Evolutionary conservation across 2,888 invertebrate genomes (phyloP).

Genomic region (Steromphala cineraria): DNA sequence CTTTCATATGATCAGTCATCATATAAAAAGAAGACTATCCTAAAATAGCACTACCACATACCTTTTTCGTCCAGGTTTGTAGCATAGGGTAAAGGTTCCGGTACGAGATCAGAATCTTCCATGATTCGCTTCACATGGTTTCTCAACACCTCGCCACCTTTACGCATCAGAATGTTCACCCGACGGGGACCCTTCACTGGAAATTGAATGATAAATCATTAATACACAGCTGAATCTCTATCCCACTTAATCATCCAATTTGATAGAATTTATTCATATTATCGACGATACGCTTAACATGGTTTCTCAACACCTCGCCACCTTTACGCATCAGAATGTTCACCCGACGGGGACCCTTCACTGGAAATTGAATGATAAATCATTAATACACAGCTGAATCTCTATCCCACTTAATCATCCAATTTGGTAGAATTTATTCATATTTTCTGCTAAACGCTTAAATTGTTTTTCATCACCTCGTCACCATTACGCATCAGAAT

Average conservation of each 20-base stretch:
- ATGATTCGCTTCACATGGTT: constrained; percentile 68
- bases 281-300: constrained; percentile 49
- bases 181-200: constrained; percentile 61
- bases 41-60: constrained; percentile 9
- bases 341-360: constrained; percentile 60
- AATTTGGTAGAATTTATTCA: too few species aligned
- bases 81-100: constrained; percentile 40
- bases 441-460: too few species aligned
- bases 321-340: constrained; percentile 67
- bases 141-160: constrained; percentile 63
- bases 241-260: too few species aligned
- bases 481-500: constrained; percentile 68
- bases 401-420: too few species aligned
- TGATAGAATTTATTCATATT: constrained; percentile 26
- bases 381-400: too few species aligned
- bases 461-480: too few species aligned
- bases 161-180: constrained; percentile 65
- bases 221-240: too few species aligned
- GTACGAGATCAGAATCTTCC: constrained; percentile 59
- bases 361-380: too few species aligned
- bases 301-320: constrained; percentile 61
- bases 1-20: background rate
- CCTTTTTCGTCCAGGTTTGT: constrained; percentile 66
- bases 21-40: background rate
- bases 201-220: constrained; percentile 49